A percentile compares a stretch with the other conserved stretches of the same genome.
phyloP scores from a whole-genome alignment of 2,797 vertebrate species.

The Phataginus tetradactyla region DNA sequence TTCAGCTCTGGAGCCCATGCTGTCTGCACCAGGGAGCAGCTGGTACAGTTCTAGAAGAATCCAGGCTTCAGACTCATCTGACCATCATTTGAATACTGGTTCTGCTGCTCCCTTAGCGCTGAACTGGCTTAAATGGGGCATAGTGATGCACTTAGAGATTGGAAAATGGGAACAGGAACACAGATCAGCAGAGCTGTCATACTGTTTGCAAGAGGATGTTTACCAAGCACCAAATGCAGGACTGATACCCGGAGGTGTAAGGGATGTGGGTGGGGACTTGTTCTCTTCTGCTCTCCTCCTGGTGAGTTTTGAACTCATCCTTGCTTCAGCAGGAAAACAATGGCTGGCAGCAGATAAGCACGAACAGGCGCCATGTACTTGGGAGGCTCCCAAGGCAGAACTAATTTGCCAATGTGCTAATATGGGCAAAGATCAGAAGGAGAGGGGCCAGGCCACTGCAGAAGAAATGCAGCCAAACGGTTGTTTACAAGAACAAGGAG shows the following conservation, averaged over 20 bases:
- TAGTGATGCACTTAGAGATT: accelerated
- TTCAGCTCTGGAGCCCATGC: background rate
- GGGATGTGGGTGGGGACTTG: no score
- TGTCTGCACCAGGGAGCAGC: background rate
- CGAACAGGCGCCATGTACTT: no score
- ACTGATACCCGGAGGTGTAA: background rate
- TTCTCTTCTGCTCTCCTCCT: no score
- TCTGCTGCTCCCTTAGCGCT: background rate
- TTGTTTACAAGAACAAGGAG: background rate
- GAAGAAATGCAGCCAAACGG: background rate
- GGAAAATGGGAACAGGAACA: background rate
- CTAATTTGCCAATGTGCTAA: no score
- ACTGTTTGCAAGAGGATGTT: accelerated
- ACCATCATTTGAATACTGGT: accelerated
- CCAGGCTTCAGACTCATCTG: background rate
- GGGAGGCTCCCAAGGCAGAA: background rate
- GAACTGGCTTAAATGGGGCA: background rate
- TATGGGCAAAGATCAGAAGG: background rate
- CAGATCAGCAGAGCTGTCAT: background rate
- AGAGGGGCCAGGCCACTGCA: background rate
- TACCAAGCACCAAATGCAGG: background rate
- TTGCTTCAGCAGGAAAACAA: background rate
- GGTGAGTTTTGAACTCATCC: background rate
- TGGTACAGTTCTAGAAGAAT: background rate
- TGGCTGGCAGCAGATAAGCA: no score